Percentiles rank a stretch among this genome's conserved stretches.
These are phyloP conservation scores for Temnopleurus reevesii DNA, from an alignment of 53 echinoderm and acorn worm species.

Conservation along the genomic window DNA sequence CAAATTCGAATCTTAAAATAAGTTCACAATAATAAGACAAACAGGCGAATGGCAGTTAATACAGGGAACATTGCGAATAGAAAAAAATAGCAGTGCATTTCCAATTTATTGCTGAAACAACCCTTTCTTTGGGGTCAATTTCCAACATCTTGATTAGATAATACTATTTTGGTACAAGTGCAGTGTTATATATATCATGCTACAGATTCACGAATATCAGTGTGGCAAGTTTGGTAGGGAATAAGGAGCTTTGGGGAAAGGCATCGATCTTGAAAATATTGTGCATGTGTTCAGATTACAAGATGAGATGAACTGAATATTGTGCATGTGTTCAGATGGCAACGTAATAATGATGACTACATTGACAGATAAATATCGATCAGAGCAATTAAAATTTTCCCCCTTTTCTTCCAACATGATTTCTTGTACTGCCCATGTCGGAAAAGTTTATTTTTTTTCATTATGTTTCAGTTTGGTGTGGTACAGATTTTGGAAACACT, in stretches of 20 bases:
- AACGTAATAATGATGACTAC: too few species aligned
- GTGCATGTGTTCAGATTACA: too few species aligned
- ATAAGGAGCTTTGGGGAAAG: neutral
- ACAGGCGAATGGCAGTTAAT: constrained; percentile 14
- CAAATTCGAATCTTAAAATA: neutral
- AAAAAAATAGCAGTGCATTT: constrained; percentile 36
- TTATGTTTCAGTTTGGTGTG: too few species aligned
- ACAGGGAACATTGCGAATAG: neutral
- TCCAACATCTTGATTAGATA: neutral
- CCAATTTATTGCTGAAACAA: constrained; percentile 9
- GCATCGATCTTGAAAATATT: too few species aligned
- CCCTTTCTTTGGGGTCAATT: neutral
- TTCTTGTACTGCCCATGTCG: too few species aligned
- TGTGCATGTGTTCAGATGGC: too few species aligned
- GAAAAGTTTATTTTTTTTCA: too few species aligned
- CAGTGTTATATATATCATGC: neutral
- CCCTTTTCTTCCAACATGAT: too few species aligned
- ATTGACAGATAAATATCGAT: too few species aligned
- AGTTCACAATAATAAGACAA: neutral
- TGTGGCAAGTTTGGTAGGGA: neutral
- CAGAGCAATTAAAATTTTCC: too few species aligned
- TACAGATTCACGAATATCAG: neutral
- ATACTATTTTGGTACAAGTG: constrained; percentile 6
- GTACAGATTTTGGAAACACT: too few species aligned
- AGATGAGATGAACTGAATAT: too few species aligned